A percentile compares a stretch with the other conserved stretches of the same genome.
Evolutionary conservation across 2,888 invertebrate genomes (phyloP).

Genomic region (Carpatolechia fugitivella): DNA sequence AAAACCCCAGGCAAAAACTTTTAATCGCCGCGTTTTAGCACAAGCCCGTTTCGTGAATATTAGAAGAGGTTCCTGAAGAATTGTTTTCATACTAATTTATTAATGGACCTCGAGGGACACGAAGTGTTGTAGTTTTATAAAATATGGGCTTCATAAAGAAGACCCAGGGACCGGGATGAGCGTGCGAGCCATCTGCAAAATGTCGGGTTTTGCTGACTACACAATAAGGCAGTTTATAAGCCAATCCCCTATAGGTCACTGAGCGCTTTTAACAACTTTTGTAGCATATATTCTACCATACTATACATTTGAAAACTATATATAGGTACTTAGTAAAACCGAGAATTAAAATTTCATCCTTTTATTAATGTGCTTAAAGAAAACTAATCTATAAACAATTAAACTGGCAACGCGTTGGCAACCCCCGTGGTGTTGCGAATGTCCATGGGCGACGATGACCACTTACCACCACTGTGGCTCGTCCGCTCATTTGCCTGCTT

Average conservation of each 20-base stretch:
- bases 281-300: too few species aligned
- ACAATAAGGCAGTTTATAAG: background rate
- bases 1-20: background rate
- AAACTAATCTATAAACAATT: too few species aligned
- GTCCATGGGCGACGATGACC: too few species aligned
- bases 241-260: conserved; percentile 1
- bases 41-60: conserved; percentile 1
- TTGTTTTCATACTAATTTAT: conserved; percentile 10
- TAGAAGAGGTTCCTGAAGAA: conserved; percentile 3
- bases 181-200: conserved; percentile 6
- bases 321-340: too few species aligned
- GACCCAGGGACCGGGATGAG: background rate
- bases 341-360: too few species aligned
- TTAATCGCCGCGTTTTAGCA: background rate
- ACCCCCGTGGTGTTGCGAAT: too few species aligned
- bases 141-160: conserved; percentile 7
- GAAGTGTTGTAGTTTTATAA: conserved; percentile 11
- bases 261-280: background rate
- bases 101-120: conserved; percentile 2
- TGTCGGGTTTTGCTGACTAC: conserved; percentile 1
- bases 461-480: too few species aligned
- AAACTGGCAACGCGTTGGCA: too few species aligned
- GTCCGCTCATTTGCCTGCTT: too few species aligned
- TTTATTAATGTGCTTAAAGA: too few species aligned
- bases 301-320: too few species aligned